Evolutionary conservation across 2,888 invertebrate genomes (phyloP).

Genomic region (Encarsia formosa): DNA sequence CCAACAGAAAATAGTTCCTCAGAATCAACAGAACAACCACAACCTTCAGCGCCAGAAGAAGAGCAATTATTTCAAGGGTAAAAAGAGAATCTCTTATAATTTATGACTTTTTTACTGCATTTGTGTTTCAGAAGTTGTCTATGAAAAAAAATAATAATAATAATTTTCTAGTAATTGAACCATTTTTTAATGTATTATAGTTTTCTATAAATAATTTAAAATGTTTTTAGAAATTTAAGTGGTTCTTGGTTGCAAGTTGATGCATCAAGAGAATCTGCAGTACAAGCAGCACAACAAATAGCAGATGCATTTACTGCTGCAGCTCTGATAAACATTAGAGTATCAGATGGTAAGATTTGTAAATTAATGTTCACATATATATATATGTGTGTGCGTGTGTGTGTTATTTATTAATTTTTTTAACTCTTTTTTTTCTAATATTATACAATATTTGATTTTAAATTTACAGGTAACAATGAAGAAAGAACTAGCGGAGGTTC

Average conservation of each 20-base stretch:
- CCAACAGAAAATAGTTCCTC: conserved; percentile 36
- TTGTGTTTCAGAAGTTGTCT: too few species aligned
- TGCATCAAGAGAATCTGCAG: conserved; percentile 31
- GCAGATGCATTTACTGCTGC: conserved; percentile 48
- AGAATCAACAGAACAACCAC: conserved; percentile 11
- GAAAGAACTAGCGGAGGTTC: conserved; percentile 25
- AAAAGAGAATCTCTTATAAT: too few species aligned
- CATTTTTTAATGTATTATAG: not conserved
- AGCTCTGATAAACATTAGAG: conserved; percentile 36
- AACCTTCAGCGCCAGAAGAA: conserved; percentile 23
- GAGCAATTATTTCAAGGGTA: too few species aligned
- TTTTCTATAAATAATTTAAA: not conserved
- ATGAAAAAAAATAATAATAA: too few species aligned
- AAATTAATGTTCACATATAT: too few species aligned
- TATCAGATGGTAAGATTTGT: conserved; percentile 30
- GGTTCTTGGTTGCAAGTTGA: too few species aligned
- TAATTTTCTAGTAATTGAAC: too few species aligned
- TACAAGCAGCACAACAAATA: conserved; percentile 43
- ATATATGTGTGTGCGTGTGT: too few species aligned
- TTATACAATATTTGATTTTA: not conserved
- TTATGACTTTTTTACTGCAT: too few species aligned
- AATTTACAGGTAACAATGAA: conserved; percentile 22
- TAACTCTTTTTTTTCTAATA: not conserved
- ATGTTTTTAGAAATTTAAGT: conserved; percentile 21
- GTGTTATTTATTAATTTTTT: not conserved